Base-by-base conservation (phyloP, 1,140 invertebrate genomes). In the Brachystomella parvula region DNA sequence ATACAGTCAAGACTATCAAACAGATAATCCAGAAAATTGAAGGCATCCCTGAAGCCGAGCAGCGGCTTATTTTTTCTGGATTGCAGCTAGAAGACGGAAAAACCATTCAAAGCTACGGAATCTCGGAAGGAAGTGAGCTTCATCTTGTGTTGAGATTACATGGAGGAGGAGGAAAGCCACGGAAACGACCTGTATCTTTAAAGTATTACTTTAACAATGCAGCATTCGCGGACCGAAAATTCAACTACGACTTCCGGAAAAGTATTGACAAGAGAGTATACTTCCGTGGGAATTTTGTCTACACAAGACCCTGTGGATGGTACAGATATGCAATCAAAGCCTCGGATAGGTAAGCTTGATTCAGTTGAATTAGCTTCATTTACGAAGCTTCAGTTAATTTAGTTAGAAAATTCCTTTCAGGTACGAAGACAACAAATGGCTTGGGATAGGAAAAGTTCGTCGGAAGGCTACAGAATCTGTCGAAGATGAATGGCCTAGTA, bases 1-100 rank as follows among this genome's bases (percentile, higher is more conserved):
- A 82, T 72, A 80, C 81, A 2, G 81, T 82, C 70, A 78, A 81
- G 63, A 80, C 82, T 75, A 78, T 82, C 44, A 82, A 82, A 67
- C 76, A 79, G 1, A 82, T 81, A 68, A 81, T 82, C 68, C 80
- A 82, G 70, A 81, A 82, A 69, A 83, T 82, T 72, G 82, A 83
- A 76, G 78, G 79, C 74, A 76, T 71, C 68, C 77, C 79, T 56
- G 77, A 78, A 67, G 81, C 82, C 67, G 78, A 83, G 67, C 81
- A 82, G 69, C 71, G 82, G 49, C 72, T 84, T 58, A 82, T 83
- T 71, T 84, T 83, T 75, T 81, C 80, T 68, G 82, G 82, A 47
- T 80, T 78, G 66, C 80, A 80, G 71, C 70, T 82, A n/a, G 81
- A 82, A 76, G 81, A 82, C 77, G 79, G 78, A n/a, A 71, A 78